These are phyloP conservation scores for Zoanthus sansibaricus DNA, from an alignment of 92 coral and sea anemone genomes.

Conservation along the genomic window DNA sequence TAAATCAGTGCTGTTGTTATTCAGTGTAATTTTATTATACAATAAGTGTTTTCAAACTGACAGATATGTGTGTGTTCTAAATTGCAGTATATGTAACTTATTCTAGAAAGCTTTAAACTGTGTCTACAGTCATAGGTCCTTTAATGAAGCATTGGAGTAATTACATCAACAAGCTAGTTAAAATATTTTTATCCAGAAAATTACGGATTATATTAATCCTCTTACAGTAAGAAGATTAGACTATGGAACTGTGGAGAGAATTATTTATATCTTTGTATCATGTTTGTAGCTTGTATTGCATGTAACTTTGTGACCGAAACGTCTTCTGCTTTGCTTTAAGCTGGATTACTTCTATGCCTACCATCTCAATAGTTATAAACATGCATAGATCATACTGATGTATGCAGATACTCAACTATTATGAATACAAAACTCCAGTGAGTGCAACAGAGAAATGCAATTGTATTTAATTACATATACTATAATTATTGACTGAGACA, in stretches of 20 bases:
- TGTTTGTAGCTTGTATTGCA: not conserved
- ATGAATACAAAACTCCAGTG: not conserved
- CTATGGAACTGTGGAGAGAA: not conserved
- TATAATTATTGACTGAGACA: no score
- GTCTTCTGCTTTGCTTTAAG: not conserved
- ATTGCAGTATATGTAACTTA: not conserved
- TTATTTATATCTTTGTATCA: not conserved
- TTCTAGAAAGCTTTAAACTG: not conserved
- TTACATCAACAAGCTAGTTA: not conserved
- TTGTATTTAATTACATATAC: no score
- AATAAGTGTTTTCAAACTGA: not conserved
- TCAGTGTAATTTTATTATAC: not conserved
- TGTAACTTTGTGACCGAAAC: not conserved
- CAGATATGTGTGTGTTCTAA: not conserved
- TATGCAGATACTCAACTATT: not conserved
- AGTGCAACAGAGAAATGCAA: not conserved
- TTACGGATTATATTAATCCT: slow-evolving; percentile 1
- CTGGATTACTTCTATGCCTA: not conserved
- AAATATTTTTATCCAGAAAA: not conserved
- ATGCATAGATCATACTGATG: not conserved
- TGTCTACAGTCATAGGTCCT: not conserved
- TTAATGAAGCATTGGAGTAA: not conserved
- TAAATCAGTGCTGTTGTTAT: not conserved
- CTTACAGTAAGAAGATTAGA: not conserved
- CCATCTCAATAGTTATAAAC: not conserved